These are phyloP conservation scores for Falco biarmicus DNA, from an alignment of 2,797 vertebrate species.

Conservation along the genomic window DNA sequence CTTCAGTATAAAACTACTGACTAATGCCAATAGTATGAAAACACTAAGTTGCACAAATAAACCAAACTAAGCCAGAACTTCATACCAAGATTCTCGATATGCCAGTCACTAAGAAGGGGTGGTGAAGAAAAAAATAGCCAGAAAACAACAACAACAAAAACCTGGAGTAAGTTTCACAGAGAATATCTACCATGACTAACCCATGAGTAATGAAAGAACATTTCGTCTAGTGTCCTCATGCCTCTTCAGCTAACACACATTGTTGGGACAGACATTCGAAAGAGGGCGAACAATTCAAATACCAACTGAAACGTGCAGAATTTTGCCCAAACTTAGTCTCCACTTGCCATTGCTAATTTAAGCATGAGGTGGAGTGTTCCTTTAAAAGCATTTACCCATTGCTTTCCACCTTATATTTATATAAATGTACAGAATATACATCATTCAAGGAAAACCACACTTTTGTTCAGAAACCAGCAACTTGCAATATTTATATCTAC, in stretches of 20 bases:
- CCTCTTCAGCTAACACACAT: not conserved
- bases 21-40: not conserved
- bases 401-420: not conserved
- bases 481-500: not conserved
- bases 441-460: not conserved
- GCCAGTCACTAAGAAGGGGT: not conserved
- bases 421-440: not conserved
- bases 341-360: not conserved
- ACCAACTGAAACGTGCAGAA: rapidly evolving
- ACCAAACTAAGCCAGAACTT: not conserved
- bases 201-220: not conserved
- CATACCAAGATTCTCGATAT: not conserved
- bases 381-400: not conserved
- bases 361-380: not conserved
- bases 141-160: not conserved
- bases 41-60: not conserved
- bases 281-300: not conserved
- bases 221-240: not conserved
- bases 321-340: not conserved
- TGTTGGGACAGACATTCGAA: not conserved
- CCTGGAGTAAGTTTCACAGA: rapidly evolving
- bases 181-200: not conserved
- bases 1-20: not conserved
- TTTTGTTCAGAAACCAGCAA: not conserved
- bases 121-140: not conserved